These are phyloP conservation scores for Drosophila niveifrons DNA, from an alignment of 2,888 invertebrate species.

Conservation along the genomic window DNA sequence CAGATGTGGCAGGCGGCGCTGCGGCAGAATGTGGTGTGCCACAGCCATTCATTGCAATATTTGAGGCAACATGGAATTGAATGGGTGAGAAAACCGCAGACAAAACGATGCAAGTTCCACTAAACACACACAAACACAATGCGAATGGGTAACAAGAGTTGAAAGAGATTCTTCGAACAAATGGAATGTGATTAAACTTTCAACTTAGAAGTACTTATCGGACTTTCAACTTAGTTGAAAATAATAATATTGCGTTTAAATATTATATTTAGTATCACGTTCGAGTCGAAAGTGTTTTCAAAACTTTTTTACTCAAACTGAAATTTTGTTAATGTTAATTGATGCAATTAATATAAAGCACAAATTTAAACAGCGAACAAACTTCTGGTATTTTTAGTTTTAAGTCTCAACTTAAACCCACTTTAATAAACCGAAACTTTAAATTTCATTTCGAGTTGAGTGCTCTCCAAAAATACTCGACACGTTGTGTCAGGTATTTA, in stretches of 20 bases:
- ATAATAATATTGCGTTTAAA: neutral
- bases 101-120: conserved; percentile 33
- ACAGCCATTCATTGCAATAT: conserved; percentile 46
- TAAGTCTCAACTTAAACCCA: neutral
- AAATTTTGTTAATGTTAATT: neutral
- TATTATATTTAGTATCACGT: neutral
- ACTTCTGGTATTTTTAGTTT: neutral
- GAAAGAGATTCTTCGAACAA: conserved; percentile 34
- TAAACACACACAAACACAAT: neutral
- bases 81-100: conserved; percentile 17
- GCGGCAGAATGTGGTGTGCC: conserved; percentile 2
- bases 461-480: neutral
- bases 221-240: conserved; percentile 3
- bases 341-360: neutral
- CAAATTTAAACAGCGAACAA: no score
- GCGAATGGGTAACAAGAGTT: conserved; percentile 19
- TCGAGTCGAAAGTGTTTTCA: neutral
- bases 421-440: neutral
- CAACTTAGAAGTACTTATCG: conserved; percentile 13
- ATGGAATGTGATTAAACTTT: conserved; percentile 32
- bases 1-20: conserved; percentile 15
- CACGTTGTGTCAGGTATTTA: conserved; percentile 8
- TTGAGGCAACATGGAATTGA: conserved; percentile 35
- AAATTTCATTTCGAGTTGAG: neutral
- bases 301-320: neutral